phyloP scores from a whole-genome alignment of 1,140 invertebrate genomes.

The Halictus rubicundus region DNA sequence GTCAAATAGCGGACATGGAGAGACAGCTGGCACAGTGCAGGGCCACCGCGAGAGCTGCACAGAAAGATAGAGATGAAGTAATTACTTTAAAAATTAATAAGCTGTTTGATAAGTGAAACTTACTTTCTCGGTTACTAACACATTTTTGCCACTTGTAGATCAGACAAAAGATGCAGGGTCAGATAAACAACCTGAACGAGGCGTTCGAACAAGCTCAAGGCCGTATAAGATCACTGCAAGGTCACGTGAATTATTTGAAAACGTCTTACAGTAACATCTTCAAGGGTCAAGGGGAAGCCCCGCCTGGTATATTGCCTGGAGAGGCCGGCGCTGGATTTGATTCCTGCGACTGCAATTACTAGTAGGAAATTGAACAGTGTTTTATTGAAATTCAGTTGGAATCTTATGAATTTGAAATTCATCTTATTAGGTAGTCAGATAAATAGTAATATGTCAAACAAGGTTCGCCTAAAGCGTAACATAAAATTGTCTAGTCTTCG shows the following conservation, averaged over 20 bases:
- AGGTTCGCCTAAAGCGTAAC: background rate
- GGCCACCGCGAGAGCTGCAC: slow-evolving; percentile 83
- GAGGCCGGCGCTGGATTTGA: slow-evolving; percentile 68
- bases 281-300: slow-evolving; percentile 57
- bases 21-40: slow-evolving; percentile 83
- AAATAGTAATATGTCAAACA: slow-evolving; percentile 8
- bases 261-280: slow-evolving; percentile 80
- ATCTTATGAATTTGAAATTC: background rate
- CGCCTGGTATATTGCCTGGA: slow-evolving; percentile 41
- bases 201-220: slow-evolving; percentile 86
- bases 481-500: slow-evolving; percentile 14
- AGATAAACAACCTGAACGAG: slow-evolving; percentile 85
- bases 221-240: slow-evolving; percentile 83
- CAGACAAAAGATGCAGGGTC: slow-evolving; percentile 85
- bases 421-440: background rate
- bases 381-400: slow-evolving; percentile 8
- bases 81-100: background rate
- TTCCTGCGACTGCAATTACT: slow-evolving; percentile 73
- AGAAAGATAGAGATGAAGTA: slow-evolving; percentile 86
- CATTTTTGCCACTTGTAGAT: slow-evolving; percentile 73
- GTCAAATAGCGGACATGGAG: slow-evolving; percentile 85
- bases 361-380: slow-evolving; percentile 37
- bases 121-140: background rate
- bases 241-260: slow-evolving; percentile 84
- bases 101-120: background rate